A percentile compares a stretch with the other conserved stretches of the same genome.
phyloP scores from a whole-genome alignment of 2,888 invertebrate genomes.

The Bombyx huttoni region DNA sequence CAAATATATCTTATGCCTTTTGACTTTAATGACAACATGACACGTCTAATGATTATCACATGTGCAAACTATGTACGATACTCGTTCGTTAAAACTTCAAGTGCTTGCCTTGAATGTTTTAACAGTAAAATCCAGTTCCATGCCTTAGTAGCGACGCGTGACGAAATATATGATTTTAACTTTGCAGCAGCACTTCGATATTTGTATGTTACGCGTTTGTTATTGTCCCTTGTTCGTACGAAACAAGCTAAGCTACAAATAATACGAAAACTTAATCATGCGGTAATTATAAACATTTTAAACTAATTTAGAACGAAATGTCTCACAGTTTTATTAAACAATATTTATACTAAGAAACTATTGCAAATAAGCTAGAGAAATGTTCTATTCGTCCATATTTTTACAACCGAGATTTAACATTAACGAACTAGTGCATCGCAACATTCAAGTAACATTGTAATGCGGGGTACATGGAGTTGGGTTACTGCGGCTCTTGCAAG shows the following conservation, averaged over 20 bases:
- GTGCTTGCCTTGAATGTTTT: background rate
- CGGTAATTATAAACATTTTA: slow-evolving; percentile 6
- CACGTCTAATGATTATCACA: no score
- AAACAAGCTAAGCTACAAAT: slow-evolving; percentile 12
- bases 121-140: slow-evolving; percentile 30
- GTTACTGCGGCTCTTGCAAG: no score
- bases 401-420: no score
- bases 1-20: background rate
- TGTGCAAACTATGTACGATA: background rate
- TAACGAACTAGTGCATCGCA: no score
- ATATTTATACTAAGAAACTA: no score
- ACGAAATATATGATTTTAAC: slow-evolving; percentile 1
- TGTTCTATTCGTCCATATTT: no score
- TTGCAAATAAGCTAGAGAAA: no score
- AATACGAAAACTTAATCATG: slow-evolving; percentile 11
- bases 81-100: background rate
- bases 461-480: no score
- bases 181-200: slow-evolving; percentile 3
- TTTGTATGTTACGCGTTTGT: slow-evolving; percentile 8
- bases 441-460: no score
- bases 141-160: slow-evolving; percentile 40
- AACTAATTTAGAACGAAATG: background rate
- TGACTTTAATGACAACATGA: no score
- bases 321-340: no score
- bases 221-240: slow-evolving; percentile 12